phyloP scores from a whole-genome alignment of 2,797 vertebrate genomes.

The Phrynocephalus guinanensis region DNA sequence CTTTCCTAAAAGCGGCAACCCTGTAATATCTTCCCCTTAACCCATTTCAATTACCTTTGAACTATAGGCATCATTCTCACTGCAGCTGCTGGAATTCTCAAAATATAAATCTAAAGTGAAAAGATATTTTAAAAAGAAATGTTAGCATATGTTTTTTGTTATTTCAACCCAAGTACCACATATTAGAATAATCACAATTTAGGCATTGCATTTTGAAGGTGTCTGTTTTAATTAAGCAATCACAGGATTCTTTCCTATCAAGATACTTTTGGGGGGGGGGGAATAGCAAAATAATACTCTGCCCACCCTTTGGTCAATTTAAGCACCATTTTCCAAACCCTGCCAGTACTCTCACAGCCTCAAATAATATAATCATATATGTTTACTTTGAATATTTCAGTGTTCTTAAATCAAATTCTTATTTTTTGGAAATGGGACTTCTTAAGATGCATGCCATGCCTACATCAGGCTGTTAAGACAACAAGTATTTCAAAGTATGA shows the following conservation, averaged over 20 bases:
- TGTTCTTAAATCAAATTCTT: background rate
- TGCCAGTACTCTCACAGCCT: background rate
- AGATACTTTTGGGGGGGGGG: background rate
- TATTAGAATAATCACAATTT: background rate
- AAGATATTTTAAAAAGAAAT: background rate
- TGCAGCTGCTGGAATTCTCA: background rate
- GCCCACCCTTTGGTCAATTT: background rate
- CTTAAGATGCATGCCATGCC: background rate
- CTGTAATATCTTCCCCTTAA: background rate
- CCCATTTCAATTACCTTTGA: slow-evolving; percentile 27
- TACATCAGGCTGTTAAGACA: background rate
- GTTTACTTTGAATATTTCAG: background rate
- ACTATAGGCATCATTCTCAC: background rate
- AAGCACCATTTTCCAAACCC: too few relatives aligned
- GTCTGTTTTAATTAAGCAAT: background rate
- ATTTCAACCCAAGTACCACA: background rate
- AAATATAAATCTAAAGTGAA: slow-evolving; percentile 5
- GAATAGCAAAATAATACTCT: background rate
- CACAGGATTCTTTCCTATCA: background rate
- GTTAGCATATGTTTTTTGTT: background rate
- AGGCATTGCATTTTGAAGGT: background rate
- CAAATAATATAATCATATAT: background rate
- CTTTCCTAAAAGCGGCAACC: too few relatives aligned
- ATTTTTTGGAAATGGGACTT: background rate
- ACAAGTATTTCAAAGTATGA: background rate